Evolutionary conservation across 2,113 vertebrate genomes (phyloP).

Genomic region (Indicator indicator): DNA sequence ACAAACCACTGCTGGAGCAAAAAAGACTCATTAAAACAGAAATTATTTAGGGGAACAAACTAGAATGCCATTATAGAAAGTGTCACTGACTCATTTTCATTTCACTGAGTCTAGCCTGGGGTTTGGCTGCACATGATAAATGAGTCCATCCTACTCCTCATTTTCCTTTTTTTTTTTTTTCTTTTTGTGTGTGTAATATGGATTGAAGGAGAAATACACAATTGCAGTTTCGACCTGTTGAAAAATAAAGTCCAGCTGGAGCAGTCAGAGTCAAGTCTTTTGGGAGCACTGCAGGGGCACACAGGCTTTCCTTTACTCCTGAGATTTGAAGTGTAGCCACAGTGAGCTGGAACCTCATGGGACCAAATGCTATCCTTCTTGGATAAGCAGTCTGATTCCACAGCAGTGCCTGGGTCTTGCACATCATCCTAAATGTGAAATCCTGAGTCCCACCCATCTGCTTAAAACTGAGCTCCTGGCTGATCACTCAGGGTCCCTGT

Average conservation of each 20-base stretch:
- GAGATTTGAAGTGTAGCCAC: not conserved
- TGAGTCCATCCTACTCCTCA: not conserved
- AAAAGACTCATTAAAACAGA: conserved; percentile 43
- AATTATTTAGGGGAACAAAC: conserved; percentile 42
- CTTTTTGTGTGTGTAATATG: not conserved
- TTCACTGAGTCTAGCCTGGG: not conserved
- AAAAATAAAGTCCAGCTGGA: not conserved
- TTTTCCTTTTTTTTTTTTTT: not conserved
- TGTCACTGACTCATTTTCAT: conserved; percentile 31
- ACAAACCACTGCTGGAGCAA: conserved; percentile 75
- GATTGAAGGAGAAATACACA: not conserved
- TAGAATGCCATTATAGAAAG: conserved; percentile 6
- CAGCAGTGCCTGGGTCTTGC: accelerated
- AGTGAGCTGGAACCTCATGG: not conserved
- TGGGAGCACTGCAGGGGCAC: accelerated
- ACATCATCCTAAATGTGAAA: not conserved
- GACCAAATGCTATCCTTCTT: not conserved
- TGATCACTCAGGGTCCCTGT: not conserved
- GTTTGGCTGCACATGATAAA: conserved; percentile 47
- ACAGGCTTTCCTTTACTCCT: not conserved
- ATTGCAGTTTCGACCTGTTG: not conserved
- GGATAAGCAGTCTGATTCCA: not conserved
- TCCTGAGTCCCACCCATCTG: not conserved
- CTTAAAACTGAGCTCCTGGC: not conserved
- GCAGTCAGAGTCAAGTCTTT: not conserved